Conservation (phyloP, 2,113 vertebrate genomes). For the Lota lota region DNA sequence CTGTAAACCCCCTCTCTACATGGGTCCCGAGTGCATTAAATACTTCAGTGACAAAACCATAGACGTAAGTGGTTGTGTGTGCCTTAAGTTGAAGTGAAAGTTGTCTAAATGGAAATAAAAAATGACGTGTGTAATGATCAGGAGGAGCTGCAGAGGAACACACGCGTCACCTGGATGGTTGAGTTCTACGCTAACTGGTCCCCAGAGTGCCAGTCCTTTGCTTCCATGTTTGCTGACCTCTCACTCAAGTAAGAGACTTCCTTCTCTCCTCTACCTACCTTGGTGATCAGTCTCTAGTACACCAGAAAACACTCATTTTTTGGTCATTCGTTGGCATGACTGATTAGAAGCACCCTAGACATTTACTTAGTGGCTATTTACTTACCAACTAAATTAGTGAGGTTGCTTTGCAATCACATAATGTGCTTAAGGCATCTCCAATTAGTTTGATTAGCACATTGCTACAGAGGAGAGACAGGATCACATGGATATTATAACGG, state of each 20-base stretch:
- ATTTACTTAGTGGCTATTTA: too few species aligned
- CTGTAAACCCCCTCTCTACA: slow-evolving; percentile 90
- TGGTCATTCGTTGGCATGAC: too few species aligned
- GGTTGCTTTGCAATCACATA: too few species aligned
- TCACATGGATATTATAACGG: not conserved
- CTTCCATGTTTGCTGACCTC: slow-evolving; percentile 87
- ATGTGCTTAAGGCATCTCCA: too few species aligned
- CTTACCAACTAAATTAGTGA: too few species aligned
- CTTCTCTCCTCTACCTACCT: slow-evolving; percentile 18
- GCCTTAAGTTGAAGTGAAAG: not conserved
- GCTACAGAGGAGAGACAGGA: not conserved
- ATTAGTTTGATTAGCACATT: too few species aligned
- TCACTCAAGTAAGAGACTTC: slow-evolving; percentile 83
- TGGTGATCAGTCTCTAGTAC: not conserved
- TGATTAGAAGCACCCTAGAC: too few species aligned
- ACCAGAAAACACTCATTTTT: not conserved
- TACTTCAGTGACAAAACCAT: slow-evolving; percentile 95
- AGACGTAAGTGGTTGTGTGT: slow-evolving; percentile 75
- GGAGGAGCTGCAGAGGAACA: slow-evolving; percentile 88
- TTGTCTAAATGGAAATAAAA: too few species aligned
- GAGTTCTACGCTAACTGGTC: slow-evolving; percentile 98
- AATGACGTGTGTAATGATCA: too few species aligned
- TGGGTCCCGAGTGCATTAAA: slow-evolving; percentile 95
- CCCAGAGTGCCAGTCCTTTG: slow-evolving; percentile 91
- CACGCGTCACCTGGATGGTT: slow-evolving; percentile 86